A percentile compares a stretch with the other conserved stretches of the same genome.
These are phyloP conservation scores for Drosophila kanekoi DNA, from an alignment of 2,888 invertebrate species.

Conservation along the genomic window DNA sequence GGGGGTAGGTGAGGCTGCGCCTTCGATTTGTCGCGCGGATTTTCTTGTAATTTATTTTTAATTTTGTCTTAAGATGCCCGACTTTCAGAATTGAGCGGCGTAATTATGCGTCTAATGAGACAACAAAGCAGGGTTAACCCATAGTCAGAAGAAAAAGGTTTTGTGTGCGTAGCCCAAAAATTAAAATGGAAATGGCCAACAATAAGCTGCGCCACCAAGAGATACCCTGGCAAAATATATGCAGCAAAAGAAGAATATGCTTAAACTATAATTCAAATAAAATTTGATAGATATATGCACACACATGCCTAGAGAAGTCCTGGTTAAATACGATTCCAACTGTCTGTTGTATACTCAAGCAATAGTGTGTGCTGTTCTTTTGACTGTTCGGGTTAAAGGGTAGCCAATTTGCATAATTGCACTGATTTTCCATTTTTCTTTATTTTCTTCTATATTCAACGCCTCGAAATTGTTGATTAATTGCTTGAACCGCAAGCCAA, in stretches of 20 bases:
- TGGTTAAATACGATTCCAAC: no score
- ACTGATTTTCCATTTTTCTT: constrained; percentile 61
- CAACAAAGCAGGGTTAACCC: constrained; percentile 68
- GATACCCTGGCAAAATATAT: constrained; percentile 7
- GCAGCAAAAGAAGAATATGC: fast-evolving
- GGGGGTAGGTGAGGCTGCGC: constrained; percentile 8
- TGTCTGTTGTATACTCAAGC: no score
- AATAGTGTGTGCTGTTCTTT: no score
- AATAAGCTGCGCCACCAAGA: background rate
- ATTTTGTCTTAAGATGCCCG: constrained; percentile 61
- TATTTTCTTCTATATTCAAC: constrained; percentile 6
- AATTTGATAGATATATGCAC: no score
- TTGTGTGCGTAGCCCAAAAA: constrained; percentile 23
- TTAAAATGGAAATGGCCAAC: background rate
- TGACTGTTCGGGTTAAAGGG: no score
- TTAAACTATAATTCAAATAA: background rate
- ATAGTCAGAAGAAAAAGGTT: constrained; percentile 12
- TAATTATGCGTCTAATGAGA: constrained; percentile 79
- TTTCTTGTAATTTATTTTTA: constrained; percentile 75
- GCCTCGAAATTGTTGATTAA: constrained; percentile 71
- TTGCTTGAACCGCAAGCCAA: constrained; percentile 63
- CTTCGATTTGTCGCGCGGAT: constrained; percentile 69
- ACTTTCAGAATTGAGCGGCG: constrained; percentile 51
- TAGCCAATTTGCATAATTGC: constrained; percentile 72
- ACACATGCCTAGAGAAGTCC: no score